Percentiles rank a stretch among this genome's conserved stretches.
Evolutionary conservation across 2,888 invertebrate species (phyloP).

Genomic region (Eupithecia exiguata): DNA sequence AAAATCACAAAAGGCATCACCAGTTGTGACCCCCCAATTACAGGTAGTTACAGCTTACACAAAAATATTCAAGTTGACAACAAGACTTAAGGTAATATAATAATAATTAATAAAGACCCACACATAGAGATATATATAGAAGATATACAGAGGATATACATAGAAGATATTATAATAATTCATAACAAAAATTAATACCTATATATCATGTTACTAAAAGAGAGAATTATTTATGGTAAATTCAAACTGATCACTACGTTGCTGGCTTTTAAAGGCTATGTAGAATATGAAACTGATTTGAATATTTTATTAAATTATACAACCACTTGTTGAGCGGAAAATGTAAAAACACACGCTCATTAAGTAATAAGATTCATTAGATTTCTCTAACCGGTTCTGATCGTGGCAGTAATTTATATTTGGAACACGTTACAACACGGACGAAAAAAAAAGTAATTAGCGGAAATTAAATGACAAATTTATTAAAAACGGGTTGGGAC

Average conservation of each 20-base stretch:
- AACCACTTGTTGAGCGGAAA: conserved; percentile 39
- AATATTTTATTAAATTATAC: conserved; percentile 34
- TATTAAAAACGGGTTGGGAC: background rate
- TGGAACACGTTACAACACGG: conserved; percentile 22
- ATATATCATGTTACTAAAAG: background rate
- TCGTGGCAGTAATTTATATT: conserved; percentile 36
- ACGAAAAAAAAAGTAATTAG: conserved; percentile 19
- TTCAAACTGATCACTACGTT: background rate
- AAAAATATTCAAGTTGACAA: no score
- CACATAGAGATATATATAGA: no score
- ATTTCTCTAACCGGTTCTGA: conserved; percentile 41
- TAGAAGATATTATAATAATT: no score
- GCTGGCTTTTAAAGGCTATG: background rate
- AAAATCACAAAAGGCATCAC: no score
- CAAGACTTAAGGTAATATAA: no score
- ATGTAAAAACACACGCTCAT: conserved; percentile 34
- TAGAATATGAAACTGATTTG: conserved; percentile 25
- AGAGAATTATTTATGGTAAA: background rate
- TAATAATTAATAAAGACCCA: no score
- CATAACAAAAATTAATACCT: background rate
- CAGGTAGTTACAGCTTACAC: no score
- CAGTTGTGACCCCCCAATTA: no score
- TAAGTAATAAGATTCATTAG: conserved; percentile 38
- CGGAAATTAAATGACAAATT: conserved; percentile 25
- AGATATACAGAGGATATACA: no score